Conservation (phyloP, 2,888 invertebrate genomes). For the Strigamia transsilvanica region DNA sequence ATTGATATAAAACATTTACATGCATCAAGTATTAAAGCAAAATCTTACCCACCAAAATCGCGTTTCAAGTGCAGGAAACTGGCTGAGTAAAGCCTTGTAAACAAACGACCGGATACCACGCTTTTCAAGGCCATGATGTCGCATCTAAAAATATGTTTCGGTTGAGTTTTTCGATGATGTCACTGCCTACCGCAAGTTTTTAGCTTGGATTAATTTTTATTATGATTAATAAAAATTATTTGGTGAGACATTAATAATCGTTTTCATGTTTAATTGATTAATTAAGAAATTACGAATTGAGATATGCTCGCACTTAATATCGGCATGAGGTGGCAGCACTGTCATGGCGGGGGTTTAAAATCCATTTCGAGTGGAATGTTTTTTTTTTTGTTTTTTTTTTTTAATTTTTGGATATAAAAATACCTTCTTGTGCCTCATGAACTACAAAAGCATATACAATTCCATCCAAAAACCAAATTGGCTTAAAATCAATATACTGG, state of each 20-base stretch:
- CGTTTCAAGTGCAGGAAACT: neutral
- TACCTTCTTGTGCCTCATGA: too few species aligned
- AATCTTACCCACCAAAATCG: neutral
- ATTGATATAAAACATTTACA: neutral
- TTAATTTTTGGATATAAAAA: too few species aligned
- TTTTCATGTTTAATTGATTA: too few species aligned
- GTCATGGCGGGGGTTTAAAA: neutral
- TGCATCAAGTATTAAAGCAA: too few species aligned
- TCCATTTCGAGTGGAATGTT: too few species aligned
- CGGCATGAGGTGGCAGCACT: neutral
- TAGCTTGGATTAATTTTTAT: neutral
- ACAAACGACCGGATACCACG: constrained; percentile 22
- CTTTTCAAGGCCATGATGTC: neutral
- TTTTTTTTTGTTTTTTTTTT: too few species aligned
- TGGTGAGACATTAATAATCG: neutral
- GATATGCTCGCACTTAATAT: neutral
- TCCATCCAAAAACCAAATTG: too few species aligned
- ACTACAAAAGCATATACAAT: too few species aligned
- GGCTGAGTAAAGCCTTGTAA: neutral
- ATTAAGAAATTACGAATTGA: too few species aligned
- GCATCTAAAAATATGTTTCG: constrained; percentile 11
- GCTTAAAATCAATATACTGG: too few species aligned
- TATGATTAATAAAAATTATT: neutral
- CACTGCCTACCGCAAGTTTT: neutral
- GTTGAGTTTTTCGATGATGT: neutral